phyloP scores from a whole-genome alignment of 2,113 vertebrate species.

The Tretioscincus oriximinensis region DNA sequence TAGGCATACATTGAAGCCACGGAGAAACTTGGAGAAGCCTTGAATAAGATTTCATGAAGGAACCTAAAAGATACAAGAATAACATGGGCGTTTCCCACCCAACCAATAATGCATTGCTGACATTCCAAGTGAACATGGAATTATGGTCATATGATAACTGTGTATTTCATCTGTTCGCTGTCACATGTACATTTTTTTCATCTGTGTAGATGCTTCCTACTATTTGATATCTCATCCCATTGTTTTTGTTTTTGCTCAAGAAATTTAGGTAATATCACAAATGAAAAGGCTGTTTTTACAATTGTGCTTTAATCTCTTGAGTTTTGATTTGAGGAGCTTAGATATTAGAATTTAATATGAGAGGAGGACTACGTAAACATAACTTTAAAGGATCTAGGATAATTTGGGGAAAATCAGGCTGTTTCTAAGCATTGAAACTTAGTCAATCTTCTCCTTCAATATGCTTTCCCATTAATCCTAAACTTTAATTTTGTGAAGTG shows the following conservation, averaged over 20 bases:
- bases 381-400: neutral
- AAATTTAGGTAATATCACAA: conserved; percentile 22
- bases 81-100: conserved; percentile 54
- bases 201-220: conserved; percentile 35
- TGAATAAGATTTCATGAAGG: conserved; percentile 66
- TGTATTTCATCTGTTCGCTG: conserved; percentile 38
- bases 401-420: neutral
- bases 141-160: conserved; percentile 55
- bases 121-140: conserved; percentile 53
- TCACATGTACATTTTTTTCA: conserved; percentile 38
- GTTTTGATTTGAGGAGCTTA: neutral
- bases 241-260: neutral
- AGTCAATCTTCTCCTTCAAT: neutral
- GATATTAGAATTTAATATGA: neutral
- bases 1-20: conserved; percentile 67
- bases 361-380: neutral
- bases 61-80: conserved; percentile 63
- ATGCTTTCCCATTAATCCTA: neutral
- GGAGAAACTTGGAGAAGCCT: conserved; percentile 64
- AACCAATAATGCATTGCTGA: conserved; percentile 56
- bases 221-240: conserved; percentile 31
- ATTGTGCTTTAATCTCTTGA: conserved; percentile 3
- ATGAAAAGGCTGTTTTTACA: neutral
- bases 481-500: neutral
- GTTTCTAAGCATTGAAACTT: neutral